Conservation (phyloP, 2,113 vertebrate genomes). For the Syrmaticus mikado region DNA sequence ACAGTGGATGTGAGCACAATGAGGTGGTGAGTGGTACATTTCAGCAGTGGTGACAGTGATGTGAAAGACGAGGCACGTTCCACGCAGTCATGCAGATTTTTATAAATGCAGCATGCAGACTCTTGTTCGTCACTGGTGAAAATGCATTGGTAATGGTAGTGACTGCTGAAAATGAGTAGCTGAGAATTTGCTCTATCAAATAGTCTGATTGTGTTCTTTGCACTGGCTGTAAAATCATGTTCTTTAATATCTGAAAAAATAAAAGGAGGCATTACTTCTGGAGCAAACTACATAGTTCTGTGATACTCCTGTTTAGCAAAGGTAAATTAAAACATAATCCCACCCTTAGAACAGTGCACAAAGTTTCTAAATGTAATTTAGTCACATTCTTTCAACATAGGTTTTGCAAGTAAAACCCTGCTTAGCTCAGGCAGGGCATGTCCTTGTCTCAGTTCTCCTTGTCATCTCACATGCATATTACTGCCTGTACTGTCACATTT, state of each 20-base stretch:
- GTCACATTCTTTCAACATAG: not conserved
- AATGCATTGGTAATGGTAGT: not conserved
- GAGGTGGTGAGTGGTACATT: not conserved
- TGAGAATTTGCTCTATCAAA: not conserved
- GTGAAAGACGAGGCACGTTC: not conserved
- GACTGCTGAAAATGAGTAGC: not conserved
- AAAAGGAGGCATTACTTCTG: not conserved
- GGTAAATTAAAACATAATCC: not conserved
- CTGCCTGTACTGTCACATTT: not conserved
- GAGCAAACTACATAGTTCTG: not conserved
- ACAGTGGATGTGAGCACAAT: not conserved
- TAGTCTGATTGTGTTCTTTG: no score
- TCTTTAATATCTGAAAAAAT: no score
- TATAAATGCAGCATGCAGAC: not conserved
- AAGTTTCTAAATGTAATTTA: not conserved
- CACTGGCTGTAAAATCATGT: no score
- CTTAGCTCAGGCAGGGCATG: not conserved
- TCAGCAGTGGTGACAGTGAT: not conserved
- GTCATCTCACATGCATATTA: constrained; percentile 13
- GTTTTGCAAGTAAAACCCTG: constrained; percentile 4
- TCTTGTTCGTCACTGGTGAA: not conserved
- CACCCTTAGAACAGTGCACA: not conserved
- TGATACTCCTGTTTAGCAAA: not conserved
- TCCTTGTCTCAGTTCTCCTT: constrained; percentile 44
- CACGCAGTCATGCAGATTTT: not conserved